Evolutionary conservation across 2,888 invertebrate species (phyloP), one percentile per base, ranked within the genome.

Genomic region (Pristionchus arcanus): DNA sequence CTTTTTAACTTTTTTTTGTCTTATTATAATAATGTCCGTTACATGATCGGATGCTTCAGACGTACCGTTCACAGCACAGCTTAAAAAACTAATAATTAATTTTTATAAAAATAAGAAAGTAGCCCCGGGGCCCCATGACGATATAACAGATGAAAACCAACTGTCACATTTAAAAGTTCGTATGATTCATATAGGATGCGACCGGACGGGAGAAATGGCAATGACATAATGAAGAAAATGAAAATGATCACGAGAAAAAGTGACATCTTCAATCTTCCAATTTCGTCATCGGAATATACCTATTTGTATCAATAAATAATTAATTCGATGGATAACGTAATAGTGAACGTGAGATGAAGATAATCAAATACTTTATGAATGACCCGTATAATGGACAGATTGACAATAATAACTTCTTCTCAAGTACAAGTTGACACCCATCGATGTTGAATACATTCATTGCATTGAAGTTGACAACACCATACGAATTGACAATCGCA

Each of bases 401-500:
- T 49, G 59, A 42, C 25, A 31, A 77, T 77, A 19, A 89, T 59
- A 13, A 55, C 37, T 83, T 25, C 15, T 19, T 49, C 49, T 87
- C 87, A 87, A 37, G 68, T 93, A 90, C 95, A 95, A 63, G 94
- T 95, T 84, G 94, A 94, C n/a, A 95, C 92, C 93, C 94, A 94
- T 34, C 92, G 93, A 87, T 94, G 94, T 87, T 93, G 92, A 21
- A 93, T 90, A 91, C 95, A 95, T 81, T 94, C 94, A 86, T 95
- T 93, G 92, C 96, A 96, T 63, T 94, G 92, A 63, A 96, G 93
- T 85, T 95, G 92, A 91, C 95, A 96, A 90, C 95, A 96, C 95
- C 95, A 96, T n/a, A 95, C 93, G 90, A 96, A 95, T 89, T 95
- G 94, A 92, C 96, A 96, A 74, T 95, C 93, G 90, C 95, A 95